phyloP scores from a whole-genome alignment of 2,797 vertebrate species.

The Crenuchus spilurus region DNA sequence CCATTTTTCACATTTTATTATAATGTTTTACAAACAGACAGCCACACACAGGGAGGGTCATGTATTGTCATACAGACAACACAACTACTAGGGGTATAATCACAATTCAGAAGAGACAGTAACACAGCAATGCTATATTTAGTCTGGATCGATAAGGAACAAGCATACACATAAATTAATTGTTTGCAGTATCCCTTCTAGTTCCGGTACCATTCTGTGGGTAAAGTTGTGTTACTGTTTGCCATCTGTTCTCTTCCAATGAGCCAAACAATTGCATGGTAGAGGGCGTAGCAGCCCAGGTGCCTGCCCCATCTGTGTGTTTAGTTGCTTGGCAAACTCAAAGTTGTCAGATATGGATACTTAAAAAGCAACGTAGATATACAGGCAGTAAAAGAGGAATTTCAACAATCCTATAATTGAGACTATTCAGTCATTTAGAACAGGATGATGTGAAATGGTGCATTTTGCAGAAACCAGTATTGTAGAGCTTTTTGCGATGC shows the following conservation, averaged over 20 bases:
- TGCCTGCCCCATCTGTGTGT: constrained; percentile 4
- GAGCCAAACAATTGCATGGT: constrained; percentile 62
- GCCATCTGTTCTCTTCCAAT: constrained; percentile 61
- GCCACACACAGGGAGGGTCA: constrained; percentile 51
- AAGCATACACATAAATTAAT: constrained; percentile 61
- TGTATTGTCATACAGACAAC: constrained; percentile 50
- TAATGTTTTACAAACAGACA: constrained; percentile 53
- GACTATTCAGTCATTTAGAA: too few species aligned
- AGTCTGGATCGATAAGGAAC: constrained; percentile 64
- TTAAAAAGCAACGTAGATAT: too few species aligned
- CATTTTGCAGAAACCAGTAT: background rate
- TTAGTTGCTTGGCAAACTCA: background rate
- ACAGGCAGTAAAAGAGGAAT: constrained; percentile 28
- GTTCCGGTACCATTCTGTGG: constrained; percentile 69
- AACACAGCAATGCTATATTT: constrained; percentile 65
- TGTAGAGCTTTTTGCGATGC: too few species aligned
- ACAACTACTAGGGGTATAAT: constrained; percentile 68
- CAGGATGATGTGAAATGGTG: background rate
- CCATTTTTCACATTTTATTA: constrained; percentile 63
- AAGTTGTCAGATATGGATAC: constrained; percentile 32
- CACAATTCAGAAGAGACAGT: constrained; percentile 63
- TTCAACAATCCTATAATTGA: background rate
- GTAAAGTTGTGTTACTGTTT: constrained; percentile 68
- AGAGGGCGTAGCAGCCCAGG: constrained; percentile 33
- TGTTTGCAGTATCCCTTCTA: constrained; percentile 64